Evolutionary conservation across 2,113 vertebrate species (phyloP).

Genomic region (Sakesphorus luctuosus): DNA sequence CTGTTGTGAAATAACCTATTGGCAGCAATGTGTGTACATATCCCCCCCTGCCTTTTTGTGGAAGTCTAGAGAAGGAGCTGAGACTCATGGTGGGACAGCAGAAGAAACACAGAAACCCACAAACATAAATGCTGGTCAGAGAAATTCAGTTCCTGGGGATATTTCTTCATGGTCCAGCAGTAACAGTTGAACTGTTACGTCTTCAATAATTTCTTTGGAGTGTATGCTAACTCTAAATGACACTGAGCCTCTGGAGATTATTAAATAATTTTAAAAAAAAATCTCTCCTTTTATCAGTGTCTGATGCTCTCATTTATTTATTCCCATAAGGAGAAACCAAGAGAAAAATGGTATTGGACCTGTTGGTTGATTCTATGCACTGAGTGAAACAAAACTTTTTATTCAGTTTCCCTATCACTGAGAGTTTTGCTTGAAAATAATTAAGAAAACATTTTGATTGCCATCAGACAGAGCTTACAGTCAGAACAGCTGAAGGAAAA

Average conservation of each 20-base stretch:
- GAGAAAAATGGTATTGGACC: neutral
- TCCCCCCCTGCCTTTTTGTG: neutral
- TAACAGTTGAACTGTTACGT: neutral
- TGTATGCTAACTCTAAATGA: neutral
- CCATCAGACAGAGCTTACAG: neutral
- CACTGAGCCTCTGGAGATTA: neutral
- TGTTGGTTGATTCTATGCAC: neutral
- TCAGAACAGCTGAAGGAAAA: neutral
- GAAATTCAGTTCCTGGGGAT: neutral
- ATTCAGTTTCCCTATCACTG: neutral
- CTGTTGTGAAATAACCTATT: neutral
- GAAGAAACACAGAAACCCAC: neutral
- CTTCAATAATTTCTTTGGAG: neutral
- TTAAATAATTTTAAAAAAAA: neutral
- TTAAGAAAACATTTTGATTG: neutral
- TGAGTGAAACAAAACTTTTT: neutral
- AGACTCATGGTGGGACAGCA: neutral
- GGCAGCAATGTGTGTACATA: accelerated
- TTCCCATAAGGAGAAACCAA: neutral
- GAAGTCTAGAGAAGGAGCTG: accelerated
- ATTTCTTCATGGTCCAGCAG: neutral
- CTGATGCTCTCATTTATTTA: neutral
- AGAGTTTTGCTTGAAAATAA: neutral
- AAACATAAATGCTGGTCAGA: neutral
- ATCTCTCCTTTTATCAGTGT: neutral